Base-by-base conservation (phyloP, 2,797 vertebrate genomes). In the Balearica regulorum region DNA sequence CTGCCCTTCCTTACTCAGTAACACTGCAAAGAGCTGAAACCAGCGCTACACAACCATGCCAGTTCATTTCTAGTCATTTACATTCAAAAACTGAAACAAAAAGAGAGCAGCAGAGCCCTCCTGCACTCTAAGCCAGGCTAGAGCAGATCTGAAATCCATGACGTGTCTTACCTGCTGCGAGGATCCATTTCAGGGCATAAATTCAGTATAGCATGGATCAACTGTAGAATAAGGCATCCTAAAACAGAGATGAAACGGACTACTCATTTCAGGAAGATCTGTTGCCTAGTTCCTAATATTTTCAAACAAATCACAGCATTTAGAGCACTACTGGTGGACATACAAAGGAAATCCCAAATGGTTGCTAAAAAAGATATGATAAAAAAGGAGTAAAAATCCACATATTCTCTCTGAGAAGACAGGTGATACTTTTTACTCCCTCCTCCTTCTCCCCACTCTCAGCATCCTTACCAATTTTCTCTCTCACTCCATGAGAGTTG, bases 151-250 rank as follows among this genome's bases (percentile, higher is more conserved):
- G 55, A 90, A 71, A 85, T 33, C 68, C n/a, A 57, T 16, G 13
- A 24, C 17, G 22, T 31, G n/a, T 20, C 73, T 65, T 95, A 99
- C 99, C 99, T 99, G 98, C 97, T 98, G 79, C 98, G 98, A 53
- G 98, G 98, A 93, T 99, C 99, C 80, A 98, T 98, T 92, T 99
- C 99, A 28, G 99, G 98, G 94, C 98, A 99, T 46, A 99, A 97
- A 83, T 99, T 99, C 64, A 99, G 98, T 91, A 99, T 99, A 14
- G 99, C 99, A 73, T 99, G 99, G 87, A 99, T 99, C 96, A 99
- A 96, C 97, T 99, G 99, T 96, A 99, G 94, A 95, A 99, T 99
- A 17, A 99, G 98, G 96, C 98, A 99, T 33, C 99, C 99, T 99
- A 78, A 92, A 97, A 96, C 49, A 94, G 49, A 91, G 21, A 79